Conservation (phyloP, 2,888 invertebrate genomes). For the Agrochola circellaris region DNA sequence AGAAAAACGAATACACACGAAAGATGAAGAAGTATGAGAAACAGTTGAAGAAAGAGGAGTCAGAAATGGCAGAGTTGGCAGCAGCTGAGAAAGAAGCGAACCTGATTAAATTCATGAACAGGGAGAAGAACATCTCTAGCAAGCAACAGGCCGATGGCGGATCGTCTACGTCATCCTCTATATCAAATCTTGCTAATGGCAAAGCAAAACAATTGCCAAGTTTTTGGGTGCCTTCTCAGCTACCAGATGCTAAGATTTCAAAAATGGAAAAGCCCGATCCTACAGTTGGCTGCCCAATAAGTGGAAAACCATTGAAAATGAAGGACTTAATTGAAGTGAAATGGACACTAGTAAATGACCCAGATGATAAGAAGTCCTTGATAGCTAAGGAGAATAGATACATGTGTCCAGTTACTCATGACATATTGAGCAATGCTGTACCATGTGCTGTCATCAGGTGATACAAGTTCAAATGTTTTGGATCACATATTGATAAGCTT, state of each 20-base stretch:
- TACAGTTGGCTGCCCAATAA: slow-evolving; percentile 86
- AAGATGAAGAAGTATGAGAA: slow-evolving; percentile 98
- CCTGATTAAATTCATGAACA: slow-evolving; percentile 94
- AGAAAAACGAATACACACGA: slow-evolving; percentile 97
- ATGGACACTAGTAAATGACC: slow-evolving; percentile 97
- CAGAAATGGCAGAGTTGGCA: slow-evolving; percentile 92
- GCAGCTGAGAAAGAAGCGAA: slow-evolving; percentile 94
- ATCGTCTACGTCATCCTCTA: slow-evolving; percentile 85
- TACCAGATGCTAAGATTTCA: slow-evolving; percentile 95
- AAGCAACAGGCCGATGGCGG: slow-evolving; percentile 63
- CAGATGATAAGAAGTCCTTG: slow-evolving; percentile 95
- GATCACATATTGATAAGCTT: not conserved
- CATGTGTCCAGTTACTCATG: slow-evolving; percentile 99
- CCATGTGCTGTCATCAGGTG: slow-evolving; percentile 97
- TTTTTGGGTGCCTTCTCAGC: slow-evolving; percentile 99
- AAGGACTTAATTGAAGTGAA: slow-evolving; percentile 98
- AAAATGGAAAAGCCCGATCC: slow-evolving; percentile 88
- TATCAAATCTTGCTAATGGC: slow-evolving; percentile 95
- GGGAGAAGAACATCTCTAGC: slow-evolving; percentile 94
- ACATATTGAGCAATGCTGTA: slow-evolving; percentile 97
- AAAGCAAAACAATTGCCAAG: slow-evolving; percentile 96
- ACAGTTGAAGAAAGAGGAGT: slow-evolving; percentile 94
- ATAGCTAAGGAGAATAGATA: slow-evolving; percentile 97
- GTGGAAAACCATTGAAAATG: slow-evolving; percentile 94
- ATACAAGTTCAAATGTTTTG: not conserved